These are phyloP conservation scores for Elephas maximus DNA, from an alignment of 2,113 vertebrate genomes.

Conservation along the genomic window DNA sequence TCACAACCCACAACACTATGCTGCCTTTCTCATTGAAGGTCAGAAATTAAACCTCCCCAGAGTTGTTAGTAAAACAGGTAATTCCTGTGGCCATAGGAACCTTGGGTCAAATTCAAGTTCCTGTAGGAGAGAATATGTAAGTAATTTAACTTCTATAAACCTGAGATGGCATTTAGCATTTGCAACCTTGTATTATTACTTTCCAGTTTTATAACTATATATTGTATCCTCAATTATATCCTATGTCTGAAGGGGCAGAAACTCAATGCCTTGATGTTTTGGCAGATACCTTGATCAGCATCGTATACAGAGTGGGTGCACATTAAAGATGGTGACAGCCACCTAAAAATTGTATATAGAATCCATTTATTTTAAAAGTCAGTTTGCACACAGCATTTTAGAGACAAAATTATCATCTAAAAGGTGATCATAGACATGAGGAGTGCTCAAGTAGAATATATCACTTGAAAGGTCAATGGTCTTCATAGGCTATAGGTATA, in stretches of 20 bases:
- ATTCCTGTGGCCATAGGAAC: neutral
- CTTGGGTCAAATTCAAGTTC: neutral
- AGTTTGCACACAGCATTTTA: rapidly evolving
- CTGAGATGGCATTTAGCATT: rapidly evolving
- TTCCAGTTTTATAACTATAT: neutral
- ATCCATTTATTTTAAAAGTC: rapidly evolving
- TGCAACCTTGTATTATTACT: neutral
- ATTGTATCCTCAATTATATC: neutral
- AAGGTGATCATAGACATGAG: rapidly evolving
- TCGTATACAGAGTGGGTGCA: rapidly evolving
- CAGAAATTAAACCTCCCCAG: neutral
- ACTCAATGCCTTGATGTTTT: rapidly evolving
- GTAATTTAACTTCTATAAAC: rapidly evolving
- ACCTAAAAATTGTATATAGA: rapidly evolving
- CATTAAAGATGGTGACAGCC: rapidly evolving
- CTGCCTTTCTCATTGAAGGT: rapidly evolving
- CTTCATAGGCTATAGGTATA: neutral
- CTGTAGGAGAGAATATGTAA: rapidly evolving
- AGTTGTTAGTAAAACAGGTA: rapidly evolving
- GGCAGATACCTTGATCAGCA: neutral
- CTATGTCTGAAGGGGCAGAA: too few relatives aligned
- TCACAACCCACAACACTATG: neutral
- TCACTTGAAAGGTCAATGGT: neutral
- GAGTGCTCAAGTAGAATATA: neutral
- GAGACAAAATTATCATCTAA: rapidly evolving